A percentile compares a stretch with the other conserved stretches of the same genome.
Conservation (phyloP, 2,797 vertebrate species). For the Coregonus sp. region DNA sequence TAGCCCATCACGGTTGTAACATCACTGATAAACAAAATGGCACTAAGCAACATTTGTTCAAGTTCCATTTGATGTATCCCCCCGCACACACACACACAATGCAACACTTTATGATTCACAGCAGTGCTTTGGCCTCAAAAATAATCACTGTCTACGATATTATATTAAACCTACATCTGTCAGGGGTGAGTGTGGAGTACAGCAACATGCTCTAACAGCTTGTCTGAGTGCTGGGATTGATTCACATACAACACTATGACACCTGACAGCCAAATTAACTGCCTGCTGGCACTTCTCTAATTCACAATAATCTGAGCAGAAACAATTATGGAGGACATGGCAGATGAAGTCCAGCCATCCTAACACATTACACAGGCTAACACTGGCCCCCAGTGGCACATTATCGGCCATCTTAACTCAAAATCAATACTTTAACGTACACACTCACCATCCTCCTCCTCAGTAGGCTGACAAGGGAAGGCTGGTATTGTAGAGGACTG, state of each 20-base stretch:
- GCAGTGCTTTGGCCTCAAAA: not conserved
- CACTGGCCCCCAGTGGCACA: slow-evolving; percentile 50
- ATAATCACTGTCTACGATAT: not conserved
- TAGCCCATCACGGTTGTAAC: not conserved
- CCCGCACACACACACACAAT: not conserved
- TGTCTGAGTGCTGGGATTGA: slow-evolving; percentile 27
- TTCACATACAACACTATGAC: slow-evolving; percentile 33
- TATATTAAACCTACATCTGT: slow-evolving; percentile 5
- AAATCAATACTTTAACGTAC: slow-evolving; percentile 73
- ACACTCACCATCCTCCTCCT: slow-evolving; percentile 16
- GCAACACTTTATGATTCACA: not conserved
- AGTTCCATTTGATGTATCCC: not conserved
- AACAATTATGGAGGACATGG: slow-evolving; percentile 54
- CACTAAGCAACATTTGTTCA: slow-evolving; percentile 19
- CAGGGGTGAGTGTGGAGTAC: not conserved
- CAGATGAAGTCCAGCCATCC: slow-evolving; percentile 41
- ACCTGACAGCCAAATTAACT: slow-evolving; percentile 49
- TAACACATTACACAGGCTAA: slow-evolving; percentile 32
- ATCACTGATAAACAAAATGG: slow-evolving; percentile 27
- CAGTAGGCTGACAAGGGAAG: not conserved
- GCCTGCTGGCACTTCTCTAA: slow-evolving; percentile 45
- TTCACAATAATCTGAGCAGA: slow-evolving; percentile 45
- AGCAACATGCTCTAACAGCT: slow-evolving; percentile 3
- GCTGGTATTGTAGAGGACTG: slow-evolving; percentile 8
- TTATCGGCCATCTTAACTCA: slow-evolving; percentile 65